Base-by-base conservation (phyloP, 2,797 vertebrate genomes). In the Sphenopsis melanotis region DNA sequence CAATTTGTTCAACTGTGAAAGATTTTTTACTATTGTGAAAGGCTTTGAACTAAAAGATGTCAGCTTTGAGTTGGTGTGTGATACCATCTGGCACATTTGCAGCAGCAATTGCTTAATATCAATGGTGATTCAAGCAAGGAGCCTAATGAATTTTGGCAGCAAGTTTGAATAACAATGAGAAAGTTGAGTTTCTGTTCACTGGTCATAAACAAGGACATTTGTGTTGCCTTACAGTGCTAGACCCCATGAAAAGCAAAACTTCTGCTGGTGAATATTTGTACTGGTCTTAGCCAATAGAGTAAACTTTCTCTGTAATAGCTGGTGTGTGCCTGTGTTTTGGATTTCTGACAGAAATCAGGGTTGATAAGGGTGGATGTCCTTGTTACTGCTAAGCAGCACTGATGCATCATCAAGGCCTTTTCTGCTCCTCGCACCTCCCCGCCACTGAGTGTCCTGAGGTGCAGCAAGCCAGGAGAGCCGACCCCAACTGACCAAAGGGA, bases 391-490 rank as follows among this genome's bases (percentile, higher is more conserved):
- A 3, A 49, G 42, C 36, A 50, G n/a, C 5, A 8, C 20, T 57
- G 52, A 30, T 0, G 0, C 17, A 27, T n/a, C 36, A 16, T 22
- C 50, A 11, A 30, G 37, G 50, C 3, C 20, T 15, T 50, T 76
- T 24, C 56, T 0, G 0, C 42, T 24, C 32, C 44, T 69, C 0
- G 3, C 36, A 9, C 8, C 0, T 1, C 18, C 30, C 15, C 41
- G 9, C 32, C 44, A 27, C 12, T 2, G 27, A 37, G 27, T 21
- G 30, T 7, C 5, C 30, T 15, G 26, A 3, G 18, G 1, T 19
- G 15, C 13, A 27, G 17, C 27, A 15, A 44, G 23, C 29, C 64
- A 32, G 56, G 36, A 50, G 20, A 56, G 27, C 15, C 44, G 36
- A 56, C 29, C 49, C 14, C 36, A 15, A 0, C 2, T 50, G 42